Evolutionary conservation across 2,797 vertebrate genomes (phyloP), one percentile per base, ranked within the genome.

Genomic region (Xiphorhynchus erythropygius): DNA sequence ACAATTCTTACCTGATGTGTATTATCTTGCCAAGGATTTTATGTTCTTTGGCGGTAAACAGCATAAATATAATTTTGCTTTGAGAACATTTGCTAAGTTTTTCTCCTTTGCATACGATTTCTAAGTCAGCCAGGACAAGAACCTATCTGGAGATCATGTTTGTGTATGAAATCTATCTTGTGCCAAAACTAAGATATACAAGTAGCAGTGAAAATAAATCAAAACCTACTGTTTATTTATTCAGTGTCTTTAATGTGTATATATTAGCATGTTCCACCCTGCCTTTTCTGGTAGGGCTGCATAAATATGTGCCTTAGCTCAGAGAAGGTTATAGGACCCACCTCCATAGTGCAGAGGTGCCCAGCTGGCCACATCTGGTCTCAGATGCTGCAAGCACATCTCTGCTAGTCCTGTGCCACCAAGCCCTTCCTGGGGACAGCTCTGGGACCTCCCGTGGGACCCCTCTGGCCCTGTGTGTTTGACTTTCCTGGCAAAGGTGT

Each of bases 191-290:
- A 94, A 94, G 92, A 89, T 92, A 92, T 60, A 46, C 84, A 92
- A 95, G 92, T 83, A 94, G 90, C 71, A 95, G 90, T 87, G 81
- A 95, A 95, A 96, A 97, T 90, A 95, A 93, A 95, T 84, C 70
- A 84, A 91, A 92, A 56, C 65, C 67, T 70, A 76, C 92, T 74
- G 70, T 90, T 94, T 95, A 87, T 95, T 96, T 96, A 74, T 90
- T 82, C 81, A 64, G 71, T 53, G 59, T 89, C 90, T 84, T 87
- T 87, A 93, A 84, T 89, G 81, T 90, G 92, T 82, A n/a, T 86
- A 50, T 90, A 63, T 86, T 75, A 84, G 90, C 5, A 0, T 87
- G 87, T 89, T 93, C 81, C 71, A 84, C 89, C 88, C 90, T 92
- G 81, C 68, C 71, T 93, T 92, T 92, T 89, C 90, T 96, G 63